Percentiles rank a stretch among this genome's conserved stretches.
phyloP scores from a whole-genome alignment of 2,888 invertebrate species.

The Chrysomela aeneicollis region DNA sequence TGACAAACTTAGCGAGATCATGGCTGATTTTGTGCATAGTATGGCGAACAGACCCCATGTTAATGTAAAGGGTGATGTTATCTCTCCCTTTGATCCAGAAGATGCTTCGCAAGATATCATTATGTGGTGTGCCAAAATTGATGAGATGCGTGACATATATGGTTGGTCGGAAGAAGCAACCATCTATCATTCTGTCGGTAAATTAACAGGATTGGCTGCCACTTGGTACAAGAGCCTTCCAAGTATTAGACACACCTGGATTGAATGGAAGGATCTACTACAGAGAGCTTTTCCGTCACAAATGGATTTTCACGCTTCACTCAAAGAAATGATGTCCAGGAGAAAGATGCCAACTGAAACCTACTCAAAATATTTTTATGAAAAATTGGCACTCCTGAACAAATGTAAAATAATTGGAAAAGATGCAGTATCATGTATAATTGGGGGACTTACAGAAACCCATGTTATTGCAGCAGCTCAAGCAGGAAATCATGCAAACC shows the following conservation, averaged over 20 bases:
- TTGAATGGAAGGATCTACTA: conserved; percentile 39
- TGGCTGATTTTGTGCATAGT: too few relatives aligned
- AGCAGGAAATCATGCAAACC: neutral
- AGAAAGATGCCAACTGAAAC: conserved; percentile 36
- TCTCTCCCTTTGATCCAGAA: too few relatives aligned
- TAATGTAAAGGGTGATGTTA: too few relatives aligned
- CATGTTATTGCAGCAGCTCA: conserved; percentile 26
- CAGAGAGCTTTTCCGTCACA: conserved; percentile 29
- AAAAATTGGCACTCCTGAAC: conserved; percentile 39
- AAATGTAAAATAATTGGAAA: conserved; percentile 34
- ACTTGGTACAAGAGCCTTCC: conserved; percentile 24
- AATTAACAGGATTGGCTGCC: neutral
- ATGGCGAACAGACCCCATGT: too few relatives aligned
- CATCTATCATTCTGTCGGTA: neutral
- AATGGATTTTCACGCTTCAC: conserved; percentile 27
- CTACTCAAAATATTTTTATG: conserved; percentile 37
- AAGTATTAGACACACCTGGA: conserved; percentile 34
- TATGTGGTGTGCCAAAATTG: neutral
- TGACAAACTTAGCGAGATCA: too few relatives aligned
- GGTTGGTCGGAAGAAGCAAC: neutral
- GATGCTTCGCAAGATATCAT: neutral
- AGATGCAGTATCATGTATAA: conserved; percentile 39
- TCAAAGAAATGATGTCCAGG: conserved; percentile 35
- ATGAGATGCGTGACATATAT: neutral
- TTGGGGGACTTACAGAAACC: conserved; percentile 38